Evolutionary conservation across 2,113 vertebrate species (phyloP).

Genomic region (Aplodontia rufa): DNA sequence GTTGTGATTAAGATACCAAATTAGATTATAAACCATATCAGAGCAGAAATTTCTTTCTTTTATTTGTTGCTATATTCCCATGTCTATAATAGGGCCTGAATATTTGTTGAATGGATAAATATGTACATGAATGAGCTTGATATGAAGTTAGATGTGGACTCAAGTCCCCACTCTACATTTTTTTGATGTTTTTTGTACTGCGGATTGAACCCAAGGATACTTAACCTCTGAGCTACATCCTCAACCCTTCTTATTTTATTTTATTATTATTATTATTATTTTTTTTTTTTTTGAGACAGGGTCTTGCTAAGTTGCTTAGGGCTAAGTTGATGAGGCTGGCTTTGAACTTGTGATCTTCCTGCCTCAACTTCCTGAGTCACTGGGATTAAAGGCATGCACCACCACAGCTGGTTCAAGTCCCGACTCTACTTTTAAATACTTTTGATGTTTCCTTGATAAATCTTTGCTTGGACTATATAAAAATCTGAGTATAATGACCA

Average conservation of each 20-base stretch:
- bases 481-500: neutral
- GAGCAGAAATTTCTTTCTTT: neutral
- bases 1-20: neutral
- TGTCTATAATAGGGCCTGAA: neutral
- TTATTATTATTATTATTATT: too few relatives aligned
- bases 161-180: neutral
- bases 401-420: too few relatives aligned
- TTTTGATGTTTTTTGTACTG: neutral
- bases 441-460: neutral
- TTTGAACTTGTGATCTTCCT: too few relatives aligned
- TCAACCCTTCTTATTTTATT: too few relatives aligned
- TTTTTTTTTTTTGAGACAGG: too few relatives aligned
- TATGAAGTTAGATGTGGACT: neutral
- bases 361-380: too few relatives aligned
- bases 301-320: too few relatives aligned
- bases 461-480: neutral
- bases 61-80: neutral
- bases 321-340: too few relatives aligned
- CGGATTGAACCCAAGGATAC: too few relatives aligned
- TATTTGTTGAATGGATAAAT: neutral
- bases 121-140: neutral
- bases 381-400: too few relatives aligned
- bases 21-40: neutral
- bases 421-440: neutral
- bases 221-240: too few relatives aligned